Percentiles rank a stretch among this genome's conserved stretches.
phyloP scores from a whole-genome alignment of 2,888 invertebrate species.

The Elysia crispata region DNA sequence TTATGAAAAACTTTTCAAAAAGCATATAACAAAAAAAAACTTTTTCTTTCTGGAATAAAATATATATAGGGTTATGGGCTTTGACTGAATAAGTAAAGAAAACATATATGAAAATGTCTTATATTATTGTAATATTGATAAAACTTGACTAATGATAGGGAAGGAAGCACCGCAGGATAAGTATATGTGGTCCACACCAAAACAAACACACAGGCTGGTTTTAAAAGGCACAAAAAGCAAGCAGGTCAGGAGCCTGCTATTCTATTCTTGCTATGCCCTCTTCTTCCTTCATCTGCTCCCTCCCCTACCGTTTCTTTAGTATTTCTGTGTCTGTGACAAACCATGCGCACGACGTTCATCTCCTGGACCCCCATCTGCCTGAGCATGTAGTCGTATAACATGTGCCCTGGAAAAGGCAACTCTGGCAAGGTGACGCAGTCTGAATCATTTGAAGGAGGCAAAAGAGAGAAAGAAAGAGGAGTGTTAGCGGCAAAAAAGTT shows the following conservation, averaged over 20 bases:
- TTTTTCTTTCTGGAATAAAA: no score
- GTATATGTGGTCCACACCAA: slow-evolving; percentile 9
- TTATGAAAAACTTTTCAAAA: no score
- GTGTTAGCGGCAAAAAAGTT: background rate
- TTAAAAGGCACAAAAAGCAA: no score
- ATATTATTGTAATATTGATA: no score
- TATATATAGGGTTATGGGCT: no score
- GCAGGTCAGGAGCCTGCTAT: background rate
- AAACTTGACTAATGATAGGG: no score
- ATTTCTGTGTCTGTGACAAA: slow-evolving; percentile 59
- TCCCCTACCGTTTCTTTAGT: slow-evolving; percentile 50
- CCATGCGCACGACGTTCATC: slow-evolving; percentile 84
- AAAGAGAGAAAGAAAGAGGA: slow-evolving; percentile 10
- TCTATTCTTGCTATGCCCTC: no score
- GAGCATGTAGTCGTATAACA: slow-evolving; percentile 85
- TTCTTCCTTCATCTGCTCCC: no score
- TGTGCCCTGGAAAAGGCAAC: slow-evolving; percentile 82
- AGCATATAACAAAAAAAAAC: no score
- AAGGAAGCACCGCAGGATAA: no score
- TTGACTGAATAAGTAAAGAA: no score
- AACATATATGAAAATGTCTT: no score
- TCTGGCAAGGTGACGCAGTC: slow-evolving; percentile 79
- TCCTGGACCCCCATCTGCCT: slow-evolving; percentile 84
- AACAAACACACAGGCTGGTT: slow-evolving; percentile 30
- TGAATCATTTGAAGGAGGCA: background rate